Evolutionary conservation across 30 jellyfish, hydroid and myxozoan genomes (phyloP), one percentile per base, ranked within the genome.

Genomic region (Haliclystus octoradiatus): DNA sequence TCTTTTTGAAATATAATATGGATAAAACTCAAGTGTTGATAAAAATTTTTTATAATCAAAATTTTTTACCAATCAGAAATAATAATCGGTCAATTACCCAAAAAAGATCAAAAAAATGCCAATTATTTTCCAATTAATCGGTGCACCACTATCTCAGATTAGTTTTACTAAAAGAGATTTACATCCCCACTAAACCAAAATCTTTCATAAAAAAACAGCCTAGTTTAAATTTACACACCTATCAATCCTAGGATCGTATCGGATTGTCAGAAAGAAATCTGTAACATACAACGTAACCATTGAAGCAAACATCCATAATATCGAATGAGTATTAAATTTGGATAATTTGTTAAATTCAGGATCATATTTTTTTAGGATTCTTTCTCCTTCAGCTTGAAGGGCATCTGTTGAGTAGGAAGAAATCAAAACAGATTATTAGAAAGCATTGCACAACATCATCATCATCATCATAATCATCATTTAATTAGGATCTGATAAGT

Each of bases 301-400:
- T 15, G 96, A 77, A 28, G 93, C 66, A 1, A 85, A 74, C 84
- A 85, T 73, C 96, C 96, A 85, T 50, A 85, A 85, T 19, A 85
- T 75, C 4, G 88, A 69, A 34, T 85, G 96, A 1, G 87, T 57
- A 34, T 85, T 85, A 23, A 85, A 68, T 73, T 77, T 35, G 61
- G 85, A 69, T 22, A 25, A 29, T 67, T 77, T 71, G 66, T 26
- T 0, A 15, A 73, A 71, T 40, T 68, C 72, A 9, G 96, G 96
- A 13, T 68, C 79, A 74, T 77, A 70, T 26, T 68, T 73, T 4
- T 78, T 84, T 2, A 85, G 90, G 5, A 85, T 53, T 60, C 52
- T 51, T 62, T 68, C 65, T 22, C 96, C 96, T 63, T 72, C 72
- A 31, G 28, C 51, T 61, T 72, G n/a, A n/a, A n/a, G 14, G 57